phyloP scores from a whole-genome alignment of 1,140 invertebrate species.

The Trypoxylus dichotomus region DNA sequence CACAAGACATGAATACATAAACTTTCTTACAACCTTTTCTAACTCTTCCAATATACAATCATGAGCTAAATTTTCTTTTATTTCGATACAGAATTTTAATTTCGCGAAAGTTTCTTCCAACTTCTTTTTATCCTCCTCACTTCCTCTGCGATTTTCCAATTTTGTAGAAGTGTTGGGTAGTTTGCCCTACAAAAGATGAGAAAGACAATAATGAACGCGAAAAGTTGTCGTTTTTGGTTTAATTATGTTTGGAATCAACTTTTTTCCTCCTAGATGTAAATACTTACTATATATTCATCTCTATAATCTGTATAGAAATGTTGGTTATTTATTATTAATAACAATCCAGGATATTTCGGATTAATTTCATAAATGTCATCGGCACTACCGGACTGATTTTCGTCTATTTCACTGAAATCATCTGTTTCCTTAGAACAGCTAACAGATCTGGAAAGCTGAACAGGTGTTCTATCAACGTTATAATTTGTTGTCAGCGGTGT shows the following conservation, averaged over 20 bases:
- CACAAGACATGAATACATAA: conserved; percentile 44
- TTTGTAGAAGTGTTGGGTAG: conserved; percentile 31
- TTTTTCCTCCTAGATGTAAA: too few relatives aligned
- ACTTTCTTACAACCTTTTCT: conserved; percentile 32
- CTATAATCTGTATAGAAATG: conserved; percentile 44
- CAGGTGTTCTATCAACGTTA: conserved; percentile 27
- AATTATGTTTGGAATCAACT: too few relatives aligned
- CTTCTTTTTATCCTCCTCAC: conserved; percentile 39
- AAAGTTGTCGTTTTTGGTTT: too few relatives aligned
- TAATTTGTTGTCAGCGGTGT: not conserved
- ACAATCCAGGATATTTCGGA: conserved; percentile 41
- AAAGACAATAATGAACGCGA: too few relatives aligned
- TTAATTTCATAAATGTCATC: conserved; percentile 39
- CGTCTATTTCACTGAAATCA: not conserved
- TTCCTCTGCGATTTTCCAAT: conserved; percentile 42
- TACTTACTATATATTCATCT: conserved; percentile 37
- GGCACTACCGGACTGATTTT: conserved; percentile 21
- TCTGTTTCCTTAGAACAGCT: conserved; percentile 24
- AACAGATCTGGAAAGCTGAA: not conserved
- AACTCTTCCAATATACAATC: conserved; percentile 36
- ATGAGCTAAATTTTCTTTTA: conserved; percentile 39
- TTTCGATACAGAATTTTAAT: conserved; percentile 40
- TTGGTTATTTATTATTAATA: conserved; percentile 49
- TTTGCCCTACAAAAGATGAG: conserved; percentile 37
- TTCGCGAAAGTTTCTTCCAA: conserved; percentile 38